Evolutionary conservation across 37 sponge, comb jelly and placozoan genomes (phyloP).

Genomic region (Aphrocallistes beatrix): DNA sequence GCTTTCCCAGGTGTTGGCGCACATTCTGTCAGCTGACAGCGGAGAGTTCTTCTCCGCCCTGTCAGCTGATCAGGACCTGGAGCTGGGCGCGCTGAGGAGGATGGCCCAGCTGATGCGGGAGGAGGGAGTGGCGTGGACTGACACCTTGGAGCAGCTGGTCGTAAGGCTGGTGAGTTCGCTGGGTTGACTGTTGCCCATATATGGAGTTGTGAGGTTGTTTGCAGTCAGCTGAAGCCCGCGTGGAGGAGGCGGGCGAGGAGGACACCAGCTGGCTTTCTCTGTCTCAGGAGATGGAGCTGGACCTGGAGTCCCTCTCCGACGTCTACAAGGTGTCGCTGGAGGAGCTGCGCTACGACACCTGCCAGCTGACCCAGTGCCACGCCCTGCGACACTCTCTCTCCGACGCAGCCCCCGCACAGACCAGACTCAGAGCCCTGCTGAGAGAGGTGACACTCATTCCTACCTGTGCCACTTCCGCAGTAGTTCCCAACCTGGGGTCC

Average conservation of each 20-base stretch:
- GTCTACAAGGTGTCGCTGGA: slow-evolving; percentile 52
- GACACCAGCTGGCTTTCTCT: background rate
- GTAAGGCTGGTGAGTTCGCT: background rate
- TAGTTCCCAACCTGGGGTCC: too few species aligned
- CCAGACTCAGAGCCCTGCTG: slow-evolving; percentile 56
- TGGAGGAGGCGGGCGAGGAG: background rate
- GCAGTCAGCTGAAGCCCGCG: background rate
- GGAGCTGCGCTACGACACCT: slow-evolving; percentile 37
- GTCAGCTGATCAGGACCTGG: background rate
- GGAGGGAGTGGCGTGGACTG: background rate
- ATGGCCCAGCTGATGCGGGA: background rate
- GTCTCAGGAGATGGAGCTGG: background rate
- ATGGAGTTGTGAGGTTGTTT: too few species aligned
- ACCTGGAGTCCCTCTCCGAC: slow-evolving; percentile 24
- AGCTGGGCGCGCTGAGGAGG: background rate
- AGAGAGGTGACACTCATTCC: slow-evolving; percentile 59
- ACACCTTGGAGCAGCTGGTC: background rate
- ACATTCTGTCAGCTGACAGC: background rate
- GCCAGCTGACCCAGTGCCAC: background rate
- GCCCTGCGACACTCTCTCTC: background rate
- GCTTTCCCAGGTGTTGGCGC: slow-evolving; percentile 21
- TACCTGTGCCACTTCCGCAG: too few species aligned
- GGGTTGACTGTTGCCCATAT: too few species aligned
- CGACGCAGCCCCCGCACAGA: slow-evolving; percentile 27
- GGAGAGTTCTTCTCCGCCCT: background rate